A percentile compares a stretch with the other conserved stretches of the same genome.
Evolutionary conservation across 1,140 invertebrate genomes (phyloP).

Genomic region (Aphelenchoides besseyi): DNA sequence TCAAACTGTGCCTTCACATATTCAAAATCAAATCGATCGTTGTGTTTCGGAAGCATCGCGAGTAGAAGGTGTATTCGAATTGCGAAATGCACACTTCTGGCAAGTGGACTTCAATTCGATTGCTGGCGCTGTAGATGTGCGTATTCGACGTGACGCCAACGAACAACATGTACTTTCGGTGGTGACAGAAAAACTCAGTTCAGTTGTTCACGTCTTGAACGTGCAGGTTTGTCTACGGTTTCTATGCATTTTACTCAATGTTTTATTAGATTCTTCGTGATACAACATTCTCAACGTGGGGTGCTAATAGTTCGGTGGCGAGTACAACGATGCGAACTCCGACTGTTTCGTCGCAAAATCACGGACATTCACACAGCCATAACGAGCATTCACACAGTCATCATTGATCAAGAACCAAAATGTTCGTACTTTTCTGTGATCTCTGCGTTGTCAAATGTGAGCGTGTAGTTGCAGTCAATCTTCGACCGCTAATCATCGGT

Average conservation of each 20-base stretch:
- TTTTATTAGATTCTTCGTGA: slow-evolving; percentile 34
- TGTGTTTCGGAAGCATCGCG: slow-evolving; percentile 68
- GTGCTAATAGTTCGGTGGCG: not conserved
- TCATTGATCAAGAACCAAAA: slow-evolving; percentile 1
- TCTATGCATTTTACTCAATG: not conserved
- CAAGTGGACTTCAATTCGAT: slow-evolving; percentile 70
- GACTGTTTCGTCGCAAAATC: slow-evolving; percentile 1
- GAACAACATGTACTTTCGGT: slow-evolving; percentile 70
- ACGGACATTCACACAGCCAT: slow-evolving; percentile 25
- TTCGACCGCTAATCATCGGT: not conserved
- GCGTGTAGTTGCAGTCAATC: not conserved
- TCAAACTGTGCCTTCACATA: slow-evolving; percentile 57
- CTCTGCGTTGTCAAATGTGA: not conserved
- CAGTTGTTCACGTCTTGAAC: slow-evolving; percentile 68
- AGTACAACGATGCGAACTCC: slow-evolving; percentile 5
- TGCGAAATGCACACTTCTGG: slow-evolving; percentile 73
- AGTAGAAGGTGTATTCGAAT: slow-evolving; percentile 72
- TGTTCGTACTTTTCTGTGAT: not conserved
- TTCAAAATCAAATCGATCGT: slow-evolving; percentile 60
- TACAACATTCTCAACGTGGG: slow-evolving; percentile 35
- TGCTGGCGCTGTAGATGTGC: slow-evolving; percentile 48
- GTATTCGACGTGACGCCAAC: slow-evolving; percentile 70
- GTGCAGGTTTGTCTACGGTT: slow-evolving; percentile 64
- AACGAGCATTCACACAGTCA: slow-evolving; percentile 8
- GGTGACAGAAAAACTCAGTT: slow-evolving; percentile 68